These are phyloP conservation scores for Clitarchus hookeri DNA, from an alignment of 2,888 invertebrate species.

Conservation along the genomic window DNA sequence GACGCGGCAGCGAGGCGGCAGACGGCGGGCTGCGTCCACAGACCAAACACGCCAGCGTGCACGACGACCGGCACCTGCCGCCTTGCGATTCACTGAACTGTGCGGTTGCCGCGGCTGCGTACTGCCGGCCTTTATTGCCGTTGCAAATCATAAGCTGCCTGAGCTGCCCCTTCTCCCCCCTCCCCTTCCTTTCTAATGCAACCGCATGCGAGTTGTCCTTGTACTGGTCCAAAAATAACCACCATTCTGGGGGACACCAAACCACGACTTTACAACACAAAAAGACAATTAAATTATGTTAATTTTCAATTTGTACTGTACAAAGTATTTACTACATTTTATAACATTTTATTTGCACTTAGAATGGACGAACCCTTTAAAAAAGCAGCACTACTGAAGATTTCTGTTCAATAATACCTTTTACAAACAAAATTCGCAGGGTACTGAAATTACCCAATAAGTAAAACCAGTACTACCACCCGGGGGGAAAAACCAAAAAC, in stretches of 20 bases:
- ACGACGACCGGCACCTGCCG: background rate
- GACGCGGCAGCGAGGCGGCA: background rate
- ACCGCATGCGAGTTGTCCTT: background rate
- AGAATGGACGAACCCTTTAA: no score
- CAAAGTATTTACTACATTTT: no score
- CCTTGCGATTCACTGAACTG: background rate
- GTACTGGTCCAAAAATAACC: background rate
- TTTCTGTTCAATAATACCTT: no score
- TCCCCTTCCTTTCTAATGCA: background rate
- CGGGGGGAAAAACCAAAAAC: no score
- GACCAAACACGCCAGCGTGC: background rate
- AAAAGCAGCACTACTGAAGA: no score
- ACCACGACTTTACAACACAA: background rate
- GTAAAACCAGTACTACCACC: no score
- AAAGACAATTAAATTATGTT: no score
- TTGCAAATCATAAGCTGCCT: background rate
- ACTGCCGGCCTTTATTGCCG: background rate
- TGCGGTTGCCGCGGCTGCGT: background rate
- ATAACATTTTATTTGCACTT: no score
- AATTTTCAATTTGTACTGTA: no score
- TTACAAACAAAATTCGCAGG: no score
- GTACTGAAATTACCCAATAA: no score
- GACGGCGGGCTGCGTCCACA: background rate
- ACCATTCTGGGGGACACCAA: background rate
- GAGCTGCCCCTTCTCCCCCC: background rate